Conservation (phyloP, 2,888 invertebrate genomes). For the Hydropsyche betteni region DNA sequence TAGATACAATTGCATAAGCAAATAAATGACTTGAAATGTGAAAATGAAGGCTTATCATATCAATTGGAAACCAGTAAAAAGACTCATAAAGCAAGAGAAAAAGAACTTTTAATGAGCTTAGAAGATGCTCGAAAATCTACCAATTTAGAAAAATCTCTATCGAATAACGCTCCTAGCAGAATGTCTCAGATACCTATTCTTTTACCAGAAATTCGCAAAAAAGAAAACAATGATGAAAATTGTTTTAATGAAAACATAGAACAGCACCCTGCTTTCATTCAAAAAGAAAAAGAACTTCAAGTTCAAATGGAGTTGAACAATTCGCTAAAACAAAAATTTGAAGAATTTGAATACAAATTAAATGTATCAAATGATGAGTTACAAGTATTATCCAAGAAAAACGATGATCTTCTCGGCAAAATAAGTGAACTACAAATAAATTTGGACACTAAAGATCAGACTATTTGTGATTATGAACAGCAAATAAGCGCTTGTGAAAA, state of each 20-base stretch:
- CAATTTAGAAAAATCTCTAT: slow-evolving; percentile 33
- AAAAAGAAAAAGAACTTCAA: background rate
- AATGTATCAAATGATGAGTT: slow-evolving; percentile 19
- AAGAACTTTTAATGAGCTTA: slow-evolving; percentile 64
- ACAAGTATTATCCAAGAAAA: background rate
- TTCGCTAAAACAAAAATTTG: slow-evolving; percentile 9
- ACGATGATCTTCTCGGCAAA: background rate
- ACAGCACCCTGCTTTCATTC: background rate
- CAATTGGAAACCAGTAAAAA: slow-evolving; percentile 64
- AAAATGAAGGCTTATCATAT: slow-evolving; percentile 62
- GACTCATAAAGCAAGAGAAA: slow-evolving; percentile 66
- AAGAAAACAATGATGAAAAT: background rate
- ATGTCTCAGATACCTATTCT: background rate
- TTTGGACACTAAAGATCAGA: background rate
- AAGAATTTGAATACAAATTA: slow-evolving; percentile 17
- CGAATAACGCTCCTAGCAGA: background rate
- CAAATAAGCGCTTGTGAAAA: background rate
- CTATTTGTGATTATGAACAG: background rate
- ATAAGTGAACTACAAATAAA: slow-evolving; percentile 3
- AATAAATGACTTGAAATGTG: slow-evolving; percentile 25
- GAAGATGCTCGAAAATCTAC: slow-evolving; percentile 56
- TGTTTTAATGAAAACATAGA: background rate
- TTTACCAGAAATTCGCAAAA: background rate
- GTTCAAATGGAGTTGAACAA: slow-evolving; percentile 6
- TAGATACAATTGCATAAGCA: slow-evolving; percentile 5